Base-by-base conservation (phyloP, 2,113 vertebrate genomes). In the Apistogramma diplotaenia region DNA sequence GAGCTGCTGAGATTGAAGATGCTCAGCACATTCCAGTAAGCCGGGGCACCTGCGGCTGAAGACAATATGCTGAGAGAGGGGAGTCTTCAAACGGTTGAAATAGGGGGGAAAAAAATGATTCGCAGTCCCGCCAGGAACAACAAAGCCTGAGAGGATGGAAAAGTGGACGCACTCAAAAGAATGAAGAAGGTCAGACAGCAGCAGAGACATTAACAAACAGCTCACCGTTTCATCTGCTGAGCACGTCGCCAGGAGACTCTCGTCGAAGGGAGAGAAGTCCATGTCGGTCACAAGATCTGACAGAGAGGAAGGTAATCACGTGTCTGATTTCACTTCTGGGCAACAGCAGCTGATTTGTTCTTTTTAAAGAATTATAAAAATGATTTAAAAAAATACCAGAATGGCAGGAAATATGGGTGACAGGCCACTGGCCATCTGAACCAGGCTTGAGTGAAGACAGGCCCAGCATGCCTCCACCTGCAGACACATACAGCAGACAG, bases 231-330 rank as follows among this genome's bases (percentile, higher is more conserved):
- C 94, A 71, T 99, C 98, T 0, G 87, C 93, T 1, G 98, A 99
- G 87, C 96, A 96, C 0, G 98, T 99, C 18, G 96, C 97, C 94
- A 99, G 90, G 40, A 99, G 93, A 78, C 91, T 84, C 72, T 98
- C 97, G 78, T 99, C 97, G 2, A 99, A 99, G 4, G 97, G 97
- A 0, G 97, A 99, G 84, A 99, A 99, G 92, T 97, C 97, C 91
- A 99, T 95, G 85, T 99, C 98, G 0, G 96, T 97, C 89, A 99
- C 93, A 78, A 95, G 89, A 91, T 97, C 98, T 99, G 92, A 59
- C 71, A 87, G 54, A 83, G 55, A 40, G 49, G 49, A 86, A 21
- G 23, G 51, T 27, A 71, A 78, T 79, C 72, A 74, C 27, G 62
- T 79, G 55, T 61, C 27, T 33, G 5, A 2, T 3, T 62, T 76